A percentile compares a stretch with the other conserved stretches of the same genome.
Evolutionary conservation across 1,140 invertebrate species (phyloP).

Genomic region (Gryon sp.): DNA sequence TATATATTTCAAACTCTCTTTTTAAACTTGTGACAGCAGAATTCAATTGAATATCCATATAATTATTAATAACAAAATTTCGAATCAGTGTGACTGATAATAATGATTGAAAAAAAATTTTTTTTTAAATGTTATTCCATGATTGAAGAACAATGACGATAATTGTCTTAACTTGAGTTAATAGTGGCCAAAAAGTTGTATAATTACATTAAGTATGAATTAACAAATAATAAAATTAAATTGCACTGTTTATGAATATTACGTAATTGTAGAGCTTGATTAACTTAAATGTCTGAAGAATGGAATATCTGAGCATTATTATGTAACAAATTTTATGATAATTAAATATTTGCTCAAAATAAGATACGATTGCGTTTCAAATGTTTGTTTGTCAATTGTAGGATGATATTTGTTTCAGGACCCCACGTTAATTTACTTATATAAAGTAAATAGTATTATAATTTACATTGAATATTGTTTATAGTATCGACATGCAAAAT

Average conservation of each 20-base stretch:
- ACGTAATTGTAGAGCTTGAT: slow-evolving; percentile 30
- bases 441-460: background rate
- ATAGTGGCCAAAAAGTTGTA: slow-evolving; percentile 4
- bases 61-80: no score
- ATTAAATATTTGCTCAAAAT: slow-evolving; percentile 41
- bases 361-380: slow-evolving; percentile 12
- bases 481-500: background rate
- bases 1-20: slow-evolving; percentile 3
- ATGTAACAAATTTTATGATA: slow-evolving; percentile 38
- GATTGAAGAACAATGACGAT: background rate
- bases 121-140: no score
- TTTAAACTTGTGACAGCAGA: background rate
- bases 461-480: no score
- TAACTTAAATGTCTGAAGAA: slow-evolving; percentile 24
- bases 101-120: no score
- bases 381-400: slow-evolving; percentile 16
- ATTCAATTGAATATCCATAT: no score
- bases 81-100: no score
- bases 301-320: slow-evolving; percentile 30
- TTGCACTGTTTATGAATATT: slow-evolving; percentile 19
- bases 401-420: slow-evolving; percentile 12
- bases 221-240: slow-evolving; percentile 16
- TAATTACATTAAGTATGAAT: slow-evolving; percentile 14
- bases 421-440: slow-evolving; percentile 1
- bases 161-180: slow-evolving; percentile 1